phyloP scores from a whole-genome alignment of 2,113 vertebrate species.

The Bubo blakistoni region DNA sequence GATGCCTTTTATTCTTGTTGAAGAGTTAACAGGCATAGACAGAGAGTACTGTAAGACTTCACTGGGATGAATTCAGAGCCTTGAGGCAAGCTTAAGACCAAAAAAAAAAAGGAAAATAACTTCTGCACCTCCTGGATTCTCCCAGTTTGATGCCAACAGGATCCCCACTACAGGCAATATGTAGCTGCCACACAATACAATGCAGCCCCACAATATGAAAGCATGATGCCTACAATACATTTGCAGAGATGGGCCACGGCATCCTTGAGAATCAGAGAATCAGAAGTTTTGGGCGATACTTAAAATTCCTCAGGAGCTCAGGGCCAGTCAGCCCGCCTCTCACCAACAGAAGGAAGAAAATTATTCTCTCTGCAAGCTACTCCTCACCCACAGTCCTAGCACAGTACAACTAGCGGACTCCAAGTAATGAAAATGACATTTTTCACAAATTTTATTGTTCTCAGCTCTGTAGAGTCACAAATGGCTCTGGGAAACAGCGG shows the following conservation, averaged over 20 bases:
- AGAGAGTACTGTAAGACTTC: background rate
- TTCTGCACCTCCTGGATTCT: background rate
- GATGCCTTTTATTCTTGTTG: background rate
- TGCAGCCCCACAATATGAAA: background rate
- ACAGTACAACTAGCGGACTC: rapidly evolving
- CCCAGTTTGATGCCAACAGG: background rate
- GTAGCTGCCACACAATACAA: background rate
- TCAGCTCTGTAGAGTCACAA: background rate
- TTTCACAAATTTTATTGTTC: background rate
- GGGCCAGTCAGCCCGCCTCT: background rate
- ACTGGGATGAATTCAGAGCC: background rate
- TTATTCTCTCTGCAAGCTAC: background rate
- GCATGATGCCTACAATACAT: background rate
- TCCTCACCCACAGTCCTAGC: background rate
- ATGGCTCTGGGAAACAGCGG: background rate
- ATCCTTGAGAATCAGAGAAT: background rate
- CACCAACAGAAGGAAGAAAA: background rate
- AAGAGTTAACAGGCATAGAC: background rate
- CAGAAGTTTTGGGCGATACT: background rate
- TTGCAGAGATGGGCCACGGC: background rate
- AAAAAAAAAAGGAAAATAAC: background rate
- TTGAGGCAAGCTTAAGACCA: background rate
- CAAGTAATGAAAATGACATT: background rate
- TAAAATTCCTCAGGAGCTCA: background rate
- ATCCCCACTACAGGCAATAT: background rate